Base-by-base conservation (phyloP, 1,140 invertebrate genomes). In the Heliconius melpomene region DNA sequence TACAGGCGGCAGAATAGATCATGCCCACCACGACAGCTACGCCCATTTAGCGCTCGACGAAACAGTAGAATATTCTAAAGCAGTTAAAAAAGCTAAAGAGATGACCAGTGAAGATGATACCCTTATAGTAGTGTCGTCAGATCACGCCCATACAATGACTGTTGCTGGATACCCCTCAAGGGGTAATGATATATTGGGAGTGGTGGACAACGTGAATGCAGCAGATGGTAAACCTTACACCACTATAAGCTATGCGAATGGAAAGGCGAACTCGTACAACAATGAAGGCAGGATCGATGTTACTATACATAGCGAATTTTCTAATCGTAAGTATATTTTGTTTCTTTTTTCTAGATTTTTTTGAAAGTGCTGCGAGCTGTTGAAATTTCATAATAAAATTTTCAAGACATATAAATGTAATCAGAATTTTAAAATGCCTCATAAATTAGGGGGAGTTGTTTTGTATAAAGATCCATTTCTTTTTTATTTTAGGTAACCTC, bases 201-300 rank as follows among this genome's bases (percentile, higher is more conserved):
- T 85, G 1, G 92, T 92, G 9, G 94, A 95, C 3, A 95, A 91
- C 1, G 74, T 90, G 1, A 89, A 87, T 0, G 95, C 93, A 8
- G 84, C 94, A 0, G 97, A 98, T 90, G 94, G 95, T 2, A 94
- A 96, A 83, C 96, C 96, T 0, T 98, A 97, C 86, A 96, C 96
- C 0, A 97, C 97, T 0, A 95, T 98, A 18, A 95, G 96, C 13
- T 98, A 98, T 86, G 97, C 96, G 7, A 97, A 97, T 87, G 97
- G 97, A 3, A 93, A 88, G 77, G 91, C 90, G 0, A 52, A 84
- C 5, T 90, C 89, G 1, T 87, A 90, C 57, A 82, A 79, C 16
- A 79, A 80, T 23, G 88, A 88, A 50, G 91, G 91, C 36, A 87
- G 93, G 60, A 86, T 93, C 7, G 93, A 94, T 82, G 90, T 94